phyloP scores from a whole-genome alignment of 1,140 invertebrate species.

The Cotesia typhae region DNA sequence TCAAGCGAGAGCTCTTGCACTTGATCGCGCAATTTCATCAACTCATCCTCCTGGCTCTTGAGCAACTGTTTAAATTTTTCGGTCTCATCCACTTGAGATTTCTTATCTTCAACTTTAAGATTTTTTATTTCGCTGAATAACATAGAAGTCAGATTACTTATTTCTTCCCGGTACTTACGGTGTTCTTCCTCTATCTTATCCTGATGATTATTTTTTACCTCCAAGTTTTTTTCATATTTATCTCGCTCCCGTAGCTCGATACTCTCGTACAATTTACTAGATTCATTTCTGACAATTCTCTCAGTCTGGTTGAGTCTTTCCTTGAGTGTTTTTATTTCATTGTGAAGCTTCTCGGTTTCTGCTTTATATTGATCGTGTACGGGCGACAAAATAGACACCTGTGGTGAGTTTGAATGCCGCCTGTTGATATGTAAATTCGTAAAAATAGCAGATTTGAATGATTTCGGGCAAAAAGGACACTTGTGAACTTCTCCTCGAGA shows the following conservation, averaged over 20 bases:
- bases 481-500: constrained; percentile 59
- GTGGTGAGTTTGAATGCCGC: constrained; percentile 50
- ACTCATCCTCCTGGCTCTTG: constrained; percentile 57
- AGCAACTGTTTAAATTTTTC: constrained; percentile 49
- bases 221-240: constrained; percentile 49
- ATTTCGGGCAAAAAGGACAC: constrained; percentile 62
- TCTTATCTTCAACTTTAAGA: constrained; percentile 42
- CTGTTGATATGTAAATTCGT: constrained; percentile 55
- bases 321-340: constrained; percentile 70
- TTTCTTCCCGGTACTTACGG: constrained; percentile 61
- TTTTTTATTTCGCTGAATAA: constrained; percentile 55
- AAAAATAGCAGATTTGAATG: constrained; percentile 57
- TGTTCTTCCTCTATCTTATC: constrained; percentile 58
- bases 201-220: constrained; percentile 42
- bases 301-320: constrained; percentile 69
- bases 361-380: constrained; percentile 57
- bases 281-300: constrained; percentile 61
- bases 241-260: constrained; percentile 51
- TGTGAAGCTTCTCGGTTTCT: constrained; percentile 68
- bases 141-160: constrained; percentile 50
- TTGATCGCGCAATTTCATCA: constrained; percentile 52
- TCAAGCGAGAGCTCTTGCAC: constrained; percentile 43
- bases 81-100: constrained; percentile 35
- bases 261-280: constrained; percentile 53
- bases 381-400: constrained; percentile 43